Evolutionary conservation across 2,797 vertebrate genomes (phyloP).

Genomic region (Agapornis canus): DNA sequence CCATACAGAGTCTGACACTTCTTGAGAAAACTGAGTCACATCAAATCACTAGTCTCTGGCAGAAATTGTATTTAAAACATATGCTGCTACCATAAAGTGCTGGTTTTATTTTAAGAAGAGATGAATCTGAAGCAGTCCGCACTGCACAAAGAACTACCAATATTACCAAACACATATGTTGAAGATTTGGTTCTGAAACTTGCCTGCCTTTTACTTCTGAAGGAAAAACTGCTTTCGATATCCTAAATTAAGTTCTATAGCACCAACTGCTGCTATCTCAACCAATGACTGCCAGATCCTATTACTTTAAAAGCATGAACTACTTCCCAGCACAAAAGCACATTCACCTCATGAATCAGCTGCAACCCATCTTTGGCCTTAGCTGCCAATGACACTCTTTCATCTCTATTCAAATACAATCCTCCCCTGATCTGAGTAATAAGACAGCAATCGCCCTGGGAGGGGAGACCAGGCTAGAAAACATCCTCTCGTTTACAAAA

Average conservation of each 20-base stretch:
- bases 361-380: background rate
- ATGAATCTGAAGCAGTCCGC: background rate
- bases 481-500: background rate
- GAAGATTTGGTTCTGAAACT: background rate
- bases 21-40: constrained; percentile 35
- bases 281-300: background rate
- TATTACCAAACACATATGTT: background rate
- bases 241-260: constrained; percentile 15
- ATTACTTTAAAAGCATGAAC: background rate
- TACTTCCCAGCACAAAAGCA: constrained; percentile 15
- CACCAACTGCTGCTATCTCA: constrained; percentile 15
- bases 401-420: constrained; percentile 20
- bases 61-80: constrained; percentile 5
- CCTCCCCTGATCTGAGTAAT: background rate
- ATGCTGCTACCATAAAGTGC: background rate
- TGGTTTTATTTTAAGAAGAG: constrained; percentile 33
- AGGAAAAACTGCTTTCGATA: background rate
- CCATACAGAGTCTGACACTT: constrained; percentile 47
- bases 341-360: constrained; percentile 2
- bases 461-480: background rate
- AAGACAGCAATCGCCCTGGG: background rate
- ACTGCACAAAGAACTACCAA: background rate
- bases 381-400: background rate
- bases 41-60: background rate
- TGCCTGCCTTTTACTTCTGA: background rate